phyloP scores from a whole-genome alignment of 2,888 invertebrate genomes.

The Orthonychiurus folsomi region DNA sequence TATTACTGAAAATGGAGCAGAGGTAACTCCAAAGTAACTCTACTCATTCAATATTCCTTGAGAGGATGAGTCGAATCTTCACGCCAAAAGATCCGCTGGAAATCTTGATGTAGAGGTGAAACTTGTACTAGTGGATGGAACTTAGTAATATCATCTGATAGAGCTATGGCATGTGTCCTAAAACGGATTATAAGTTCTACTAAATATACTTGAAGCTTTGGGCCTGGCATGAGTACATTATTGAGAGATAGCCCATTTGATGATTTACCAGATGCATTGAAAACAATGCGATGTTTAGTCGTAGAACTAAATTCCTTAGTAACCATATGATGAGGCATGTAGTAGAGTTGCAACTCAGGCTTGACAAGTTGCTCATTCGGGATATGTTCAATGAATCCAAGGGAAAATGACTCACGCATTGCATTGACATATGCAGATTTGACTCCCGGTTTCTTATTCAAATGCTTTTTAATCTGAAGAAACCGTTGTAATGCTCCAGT shows the following conservation, averaged over 20 bases:
- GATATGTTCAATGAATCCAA: conserved; percentile 18
- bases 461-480: neutral
- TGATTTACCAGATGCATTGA: conserved; percentile 19
- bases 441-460: neutral
- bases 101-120: conserved; percentile 18
- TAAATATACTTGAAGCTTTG: conserved; percentile 42
- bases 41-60: neutral
- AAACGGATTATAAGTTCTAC: conserved; percentile 41
- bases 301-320: conserved; percentile 16
- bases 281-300: conserved; percentile 26
- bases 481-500: neutral
- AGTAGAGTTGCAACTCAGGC: conserved; percentile 2
- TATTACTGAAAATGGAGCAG: neutral
- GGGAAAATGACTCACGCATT: neutral
- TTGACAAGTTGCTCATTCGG: neutral
- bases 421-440: neutral
- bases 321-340: conserved; percentile 28
- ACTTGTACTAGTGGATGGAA: conserved; percentile 42
- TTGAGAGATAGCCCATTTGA: conserved; percentile 14
- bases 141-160: conserved; percentile 43
- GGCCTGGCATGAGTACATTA: conserved; percentile 41
- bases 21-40: neutral
- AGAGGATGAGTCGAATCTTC: conserved; percentile 14
- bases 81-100: conserved; percentile 43
- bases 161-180: conserved; percentile 38